phyloP scores from a whole-genome alignment of 2,888 invertebrate genomes.

The Agrochola lota region DNA sequence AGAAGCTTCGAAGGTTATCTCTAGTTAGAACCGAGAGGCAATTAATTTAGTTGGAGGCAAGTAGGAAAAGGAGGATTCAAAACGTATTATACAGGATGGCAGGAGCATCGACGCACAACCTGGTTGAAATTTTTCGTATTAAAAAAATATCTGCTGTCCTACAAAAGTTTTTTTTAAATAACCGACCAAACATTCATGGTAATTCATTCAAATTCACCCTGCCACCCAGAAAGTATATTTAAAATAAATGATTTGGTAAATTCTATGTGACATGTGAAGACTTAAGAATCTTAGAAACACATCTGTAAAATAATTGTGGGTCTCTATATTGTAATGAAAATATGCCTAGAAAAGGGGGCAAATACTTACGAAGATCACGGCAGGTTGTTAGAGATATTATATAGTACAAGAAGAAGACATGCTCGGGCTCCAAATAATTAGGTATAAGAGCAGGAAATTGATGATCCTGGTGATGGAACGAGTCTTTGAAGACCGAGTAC shows the following conservation, averaged over 20 bases:
- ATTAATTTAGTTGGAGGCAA: slow-evolving; percentile 15
- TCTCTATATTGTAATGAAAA: not conserved
- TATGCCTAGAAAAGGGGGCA: not conserved
- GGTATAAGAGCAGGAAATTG: not conserved
- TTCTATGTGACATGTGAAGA: not conserved
- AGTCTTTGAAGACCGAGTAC: not conserved
- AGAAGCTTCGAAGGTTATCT: slow-evolving; percentile 33
- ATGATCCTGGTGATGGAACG: not conserved
- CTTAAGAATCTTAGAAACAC: not conserved
- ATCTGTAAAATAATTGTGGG: not conserved
- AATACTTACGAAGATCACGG: not conserved
- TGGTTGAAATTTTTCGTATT: too few species aligned
- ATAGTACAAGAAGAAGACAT: not conserved
- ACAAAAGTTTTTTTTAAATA: too few species aligned
- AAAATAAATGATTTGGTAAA: not conserved
- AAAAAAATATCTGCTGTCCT: too few species aligned
- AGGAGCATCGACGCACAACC: too few species aligned
- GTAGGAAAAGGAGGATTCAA: not conserved
- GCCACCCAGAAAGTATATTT: too few species aligned
- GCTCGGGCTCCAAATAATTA: not conserved
- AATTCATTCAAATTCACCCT: too few species aligned
- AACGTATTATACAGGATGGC: not conserved
- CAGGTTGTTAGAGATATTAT: not conserved
- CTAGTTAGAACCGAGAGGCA: slow-evolving; percentile 9
- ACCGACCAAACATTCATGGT: too few species aligned